These are phyloP conservation scores for Junonia oenone DNA, from an alignment of 2,888 invertebrate species.

Conservation along the genomic window DNA sequence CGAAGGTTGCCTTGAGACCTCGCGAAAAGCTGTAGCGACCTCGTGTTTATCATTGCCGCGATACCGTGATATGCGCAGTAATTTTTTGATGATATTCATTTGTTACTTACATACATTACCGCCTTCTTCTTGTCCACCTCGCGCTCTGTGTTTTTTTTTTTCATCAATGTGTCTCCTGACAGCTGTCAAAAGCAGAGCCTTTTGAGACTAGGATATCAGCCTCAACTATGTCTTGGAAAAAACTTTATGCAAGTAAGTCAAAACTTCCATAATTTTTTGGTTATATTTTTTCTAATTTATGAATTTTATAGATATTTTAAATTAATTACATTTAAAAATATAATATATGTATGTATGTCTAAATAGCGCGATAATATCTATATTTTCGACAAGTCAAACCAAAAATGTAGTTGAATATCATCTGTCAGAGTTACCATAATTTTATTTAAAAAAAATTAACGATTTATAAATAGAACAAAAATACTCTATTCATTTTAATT, in stretches of 20 bases:
- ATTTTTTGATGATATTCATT: conserved; percentile 51
- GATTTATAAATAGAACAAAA: background rate
- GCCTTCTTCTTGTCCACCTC: conserved; percentile 37
- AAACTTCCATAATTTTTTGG: background rate
- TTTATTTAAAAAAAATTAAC: background rate
- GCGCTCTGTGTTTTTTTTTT: conserved; percentile 4
- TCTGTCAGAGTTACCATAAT: no score
- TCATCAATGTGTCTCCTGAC: background rate
- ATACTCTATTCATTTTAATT: background rate
- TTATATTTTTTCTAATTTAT: background rate
- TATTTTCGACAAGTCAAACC: no score
- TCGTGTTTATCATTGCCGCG: conserved; percentile 66
- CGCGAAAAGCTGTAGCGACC: conserved; percentile 66
- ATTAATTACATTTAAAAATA: no score
- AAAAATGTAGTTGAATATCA: no score
- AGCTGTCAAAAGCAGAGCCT: background rate
- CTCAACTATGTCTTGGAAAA: conserved; percentile 44
- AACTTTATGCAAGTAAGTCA: conserved; percentile 47
- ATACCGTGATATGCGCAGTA: conserved; percentile 66
- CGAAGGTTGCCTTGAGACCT: conserved; percentile 63
- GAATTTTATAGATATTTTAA: background rate
- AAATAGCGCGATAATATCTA: no score
- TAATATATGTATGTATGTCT: no score
- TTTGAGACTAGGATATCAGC: background rate
- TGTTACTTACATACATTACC: conserved; percentile 47